These are phyloP conservation scores for Actenoides hombroni DNA, from an alignment of 2,113 vertebrate species.

Conservation along the genomic window DNA sequence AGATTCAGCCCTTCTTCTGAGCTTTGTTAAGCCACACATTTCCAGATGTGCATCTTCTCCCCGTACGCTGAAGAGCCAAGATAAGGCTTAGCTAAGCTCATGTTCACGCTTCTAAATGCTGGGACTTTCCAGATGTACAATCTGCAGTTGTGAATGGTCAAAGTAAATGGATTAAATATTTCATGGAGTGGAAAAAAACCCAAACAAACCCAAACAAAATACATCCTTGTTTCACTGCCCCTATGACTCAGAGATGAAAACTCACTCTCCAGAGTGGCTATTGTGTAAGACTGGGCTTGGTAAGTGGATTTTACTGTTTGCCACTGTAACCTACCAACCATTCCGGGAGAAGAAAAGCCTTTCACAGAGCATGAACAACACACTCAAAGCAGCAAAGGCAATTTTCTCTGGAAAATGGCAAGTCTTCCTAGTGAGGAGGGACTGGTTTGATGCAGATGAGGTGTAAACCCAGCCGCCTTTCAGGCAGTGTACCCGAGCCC, in stretches of 20 bases:
- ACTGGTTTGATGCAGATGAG: neutral
- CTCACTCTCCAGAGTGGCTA: neutral
- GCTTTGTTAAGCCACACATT: neutral
- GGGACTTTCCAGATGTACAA: neutral
- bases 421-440: neutral
- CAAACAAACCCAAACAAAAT: neutral
- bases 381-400: neutral
- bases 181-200: neutral
- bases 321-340: neutral
- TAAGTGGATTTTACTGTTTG: neutral
- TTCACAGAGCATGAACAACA: neutral
- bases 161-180: neutral
- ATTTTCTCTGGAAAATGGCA: neutral
- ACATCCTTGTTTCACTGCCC: slow-evolving; percentile 31
- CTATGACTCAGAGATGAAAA: slow-evolving; percentile 42
- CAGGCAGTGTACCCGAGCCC: neutral
- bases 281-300: neutral
- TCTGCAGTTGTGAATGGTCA: neutral
- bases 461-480: neutral
- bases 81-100: neutral
- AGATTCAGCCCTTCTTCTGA: neutral
- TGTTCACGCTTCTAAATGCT: neutral
- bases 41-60: neutral
- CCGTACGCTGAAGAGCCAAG: neutral
- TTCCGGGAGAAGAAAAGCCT: neutral